Conservation (phyloP, 2,797 vertebrate species). For the Protonibea diacanthus region DNA sequence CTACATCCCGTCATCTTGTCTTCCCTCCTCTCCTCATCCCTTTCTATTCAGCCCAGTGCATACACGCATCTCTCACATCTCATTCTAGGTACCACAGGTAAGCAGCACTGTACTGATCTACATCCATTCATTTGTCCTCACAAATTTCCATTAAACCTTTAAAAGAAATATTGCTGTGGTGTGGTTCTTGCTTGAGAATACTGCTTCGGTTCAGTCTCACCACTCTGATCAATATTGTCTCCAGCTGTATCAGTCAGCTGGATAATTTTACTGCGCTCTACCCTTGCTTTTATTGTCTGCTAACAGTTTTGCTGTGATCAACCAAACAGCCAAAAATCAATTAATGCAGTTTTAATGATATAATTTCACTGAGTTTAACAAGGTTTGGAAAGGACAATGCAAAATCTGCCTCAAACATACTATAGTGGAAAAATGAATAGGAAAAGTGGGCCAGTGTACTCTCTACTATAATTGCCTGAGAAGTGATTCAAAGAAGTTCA, state of each 20-base stretch:
- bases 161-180: too few relatives aligned
- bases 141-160: too few relatives aligned
- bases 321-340: not conserved
- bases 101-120: too few relatives aligned
- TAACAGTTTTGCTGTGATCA: not conserved
- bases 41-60: too few relatives aligned
- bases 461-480: not conserved
- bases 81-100: too few relatives aligned
- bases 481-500: not conserved
- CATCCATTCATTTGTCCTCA: too few relatives aligned
- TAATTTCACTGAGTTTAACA: not conserved
- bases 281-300: not conserved
- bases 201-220: not conserved
- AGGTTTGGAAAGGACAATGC: not conserved
- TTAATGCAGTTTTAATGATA: not conserved
- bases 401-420: not conserved
- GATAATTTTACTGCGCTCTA: not conserved
- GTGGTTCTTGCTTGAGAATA: too few relatives aligned
- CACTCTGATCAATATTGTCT: not conserved
- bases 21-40: too few relatives aligned
- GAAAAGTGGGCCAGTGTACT: not conserved
- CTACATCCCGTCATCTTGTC: too few relatives aligned
- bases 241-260: not conserved
- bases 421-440: not conserved
- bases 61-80: too few relatives aligned